Conservation (phyloP, 2,113 vertebrate genomes). For the Nesogale talazaci region DNA sequence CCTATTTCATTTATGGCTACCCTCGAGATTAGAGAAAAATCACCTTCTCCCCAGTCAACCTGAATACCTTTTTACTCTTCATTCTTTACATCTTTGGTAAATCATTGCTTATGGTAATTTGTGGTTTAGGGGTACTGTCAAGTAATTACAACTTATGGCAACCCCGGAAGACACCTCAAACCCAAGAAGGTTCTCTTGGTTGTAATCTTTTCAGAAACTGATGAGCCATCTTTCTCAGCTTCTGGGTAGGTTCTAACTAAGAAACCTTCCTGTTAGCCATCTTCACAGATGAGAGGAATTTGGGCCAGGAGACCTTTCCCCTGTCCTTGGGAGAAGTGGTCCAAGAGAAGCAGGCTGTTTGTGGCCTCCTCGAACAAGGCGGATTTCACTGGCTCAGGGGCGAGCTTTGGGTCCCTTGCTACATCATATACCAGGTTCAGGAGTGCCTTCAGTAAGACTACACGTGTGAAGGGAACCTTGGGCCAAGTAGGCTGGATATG, state of each 20-base stretch:
- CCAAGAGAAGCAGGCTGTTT: slow-evolving; percentile 89
- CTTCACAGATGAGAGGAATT: no score
- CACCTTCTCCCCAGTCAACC: not conserved
- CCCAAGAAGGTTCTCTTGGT: not conserved
- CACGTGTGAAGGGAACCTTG: slow-evolving; percentile 88
- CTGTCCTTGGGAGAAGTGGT: slow-evolving; percentile 85
- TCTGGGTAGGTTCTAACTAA: no score
- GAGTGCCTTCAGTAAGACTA: slow-evolving; percentile 86
- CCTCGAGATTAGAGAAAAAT: not conserved
- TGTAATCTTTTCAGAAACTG: not conserved
- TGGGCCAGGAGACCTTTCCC: no score
- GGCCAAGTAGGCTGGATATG: slow-evolving; percentile 91
- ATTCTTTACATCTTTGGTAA: not conserved
- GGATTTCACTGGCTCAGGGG: slow-evolving; percentile 70
- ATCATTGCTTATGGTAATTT: not conserved
- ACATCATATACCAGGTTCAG: slow-evolving; percentile 91
- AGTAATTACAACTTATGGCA: not conserved
- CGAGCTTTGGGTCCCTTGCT: slow-evolving; percentile 79
- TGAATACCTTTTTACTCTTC: not conserved
- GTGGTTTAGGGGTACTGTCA: not conserved
- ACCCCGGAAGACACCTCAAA: not conserved
- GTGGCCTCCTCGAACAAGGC: slow-evolving; percentile 84
- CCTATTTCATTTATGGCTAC: no score
- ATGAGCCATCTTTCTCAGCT: not conserved
- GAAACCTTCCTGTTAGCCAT: no score